Percentiles rank a stretch among this genome's conserved stretches.
Conservation (phyloP, 2,888 invertebrate species). For the Stenodera caucasica region DNA sequence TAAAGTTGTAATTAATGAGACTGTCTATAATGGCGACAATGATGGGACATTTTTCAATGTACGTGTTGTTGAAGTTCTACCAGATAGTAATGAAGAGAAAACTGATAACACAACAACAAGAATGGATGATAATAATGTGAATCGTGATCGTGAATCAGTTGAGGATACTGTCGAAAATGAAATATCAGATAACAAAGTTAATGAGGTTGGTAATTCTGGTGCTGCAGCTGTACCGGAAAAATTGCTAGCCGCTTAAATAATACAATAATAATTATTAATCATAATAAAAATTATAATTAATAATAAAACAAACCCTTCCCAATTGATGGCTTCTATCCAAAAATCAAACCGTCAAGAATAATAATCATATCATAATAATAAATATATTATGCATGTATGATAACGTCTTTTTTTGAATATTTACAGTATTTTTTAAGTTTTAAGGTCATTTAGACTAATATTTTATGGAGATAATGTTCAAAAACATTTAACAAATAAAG, state of each 20-base stretch:
- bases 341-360: background rate
- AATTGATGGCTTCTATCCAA: background rate
- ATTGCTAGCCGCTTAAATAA: conserved; percentile 35
- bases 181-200: conserved; percentile 44
- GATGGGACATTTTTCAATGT: conserved; percentile 55
- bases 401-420: conserved; percentile 1
- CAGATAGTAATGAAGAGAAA: conserved; percentile 43
- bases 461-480: conserved; percentile 4
- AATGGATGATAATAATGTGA: background rate
- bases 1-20: conserved; percentile 60
- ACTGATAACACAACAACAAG: conserved; percentile 38
- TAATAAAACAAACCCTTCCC: background rate
- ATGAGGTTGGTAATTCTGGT: conserved; percentile 47
- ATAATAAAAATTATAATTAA: background rate
- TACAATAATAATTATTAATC: conserved; percentile 18
- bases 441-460: conserved; percentile 3
- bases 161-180: conserved; percentile 49
- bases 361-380: conserved; percentile 7
- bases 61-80: conserved; percentile 56
- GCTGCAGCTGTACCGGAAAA: conserved; percentile 43
- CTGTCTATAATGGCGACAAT: conserved; percentile 55
- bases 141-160: conserved; percentile 44
- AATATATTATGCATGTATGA: conserved; percentile 5
- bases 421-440: conserved; percentile 16
- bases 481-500: conserved; percentile 10